A percentile compares a stretch with the other conserved stretches of the same genome.
phyloP scores from a whole-genome alignment of 2,113 vertebrate species.

The Neogale vison region DNA sequence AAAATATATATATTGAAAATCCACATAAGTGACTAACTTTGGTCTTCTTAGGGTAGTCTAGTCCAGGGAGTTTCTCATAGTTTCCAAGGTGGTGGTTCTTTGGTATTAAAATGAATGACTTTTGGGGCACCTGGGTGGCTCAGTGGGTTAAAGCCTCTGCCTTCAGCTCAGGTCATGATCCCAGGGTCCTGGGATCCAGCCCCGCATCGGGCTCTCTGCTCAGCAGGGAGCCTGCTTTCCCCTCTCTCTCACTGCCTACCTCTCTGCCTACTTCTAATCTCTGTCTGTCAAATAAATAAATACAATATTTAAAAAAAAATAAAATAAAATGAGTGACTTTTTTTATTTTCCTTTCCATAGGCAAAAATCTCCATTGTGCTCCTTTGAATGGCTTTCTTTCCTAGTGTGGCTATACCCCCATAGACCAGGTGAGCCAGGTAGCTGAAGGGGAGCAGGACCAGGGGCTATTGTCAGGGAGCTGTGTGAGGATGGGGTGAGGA shows the following conservation, averaged over 20 bases:
- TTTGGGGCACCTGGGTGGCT: not conserved
- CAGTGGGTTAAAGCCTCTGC: no score
- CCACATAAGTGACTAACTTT: not conserved
- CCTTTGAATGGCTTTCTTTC: not conserved
- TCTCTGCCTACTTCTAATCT: no score
- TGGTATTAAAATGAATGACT: not conserved
- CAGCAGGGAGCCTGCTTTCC: no score
- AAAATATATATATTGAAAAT: not conserved
- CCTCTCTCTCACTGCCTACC: no score
- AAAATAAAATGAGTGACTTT: not conserved
- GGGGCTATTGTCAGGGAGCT: no score
- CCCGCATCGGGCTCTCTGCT: no score
- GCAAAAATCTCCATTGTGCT: not conserved
- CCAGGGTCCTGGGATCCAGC: no score
- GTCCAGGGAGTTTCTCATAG: not conserved
- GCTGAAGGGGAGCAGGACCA: not conserved
- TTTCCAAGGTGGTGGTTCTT: not conserved
- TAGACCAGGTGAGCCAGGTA: not conserved
- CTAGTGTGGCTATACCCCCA: not conserved
- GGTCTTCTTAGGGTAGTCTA: not conserved
- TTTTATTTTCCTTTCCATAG: not conserved
- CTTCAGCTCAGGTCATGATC: no score
- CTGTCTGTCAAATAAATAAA: no score
- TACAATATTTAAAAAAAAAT: no score
- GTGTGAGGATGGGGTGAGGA: not conserved